phyloP scores from a whole-genome alignment of 2,888 invertebrate species.

The Thalpophila matura region DNA sequence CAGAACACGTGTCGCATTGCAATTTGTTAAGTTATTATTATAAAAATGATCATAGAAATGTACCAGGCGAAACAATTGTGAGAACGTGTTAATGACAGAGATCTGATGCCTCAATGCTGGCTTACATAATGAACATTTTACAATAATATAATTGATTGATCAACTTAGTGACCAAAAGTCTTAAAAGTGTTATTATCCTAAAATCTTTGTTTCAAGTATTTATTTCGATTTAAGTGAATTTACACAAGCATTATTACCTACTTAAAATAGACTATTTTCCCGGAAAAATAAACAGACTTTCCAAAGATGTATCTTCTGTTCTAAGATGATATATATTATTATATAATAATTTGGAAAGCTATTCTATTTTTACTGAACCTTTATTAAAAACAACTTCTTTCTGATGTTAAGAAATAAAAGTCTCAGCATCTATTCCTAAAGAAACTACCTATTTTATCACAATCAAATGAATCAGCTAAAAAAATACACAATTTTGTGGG shows the following conservation, averaged over 20 bases:
- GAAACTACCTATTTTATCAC: constrained; percentile 16
- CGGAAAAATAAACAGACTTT: no score
- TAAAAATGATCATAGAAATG: constrained; percentile 47
- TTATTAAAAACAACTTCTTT: neutral
- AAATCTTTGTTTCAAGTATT: no score
- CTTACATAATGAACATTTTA: constrained; percentile 4
- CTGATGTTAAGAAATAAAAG: neutral
- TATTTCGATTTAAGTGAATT: no score
- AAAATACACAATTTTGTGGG: constrained; percentile 38
- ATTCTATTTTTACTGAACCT: neutral
- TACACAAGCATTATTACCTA: no score
- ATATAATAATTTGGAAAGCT: no score
- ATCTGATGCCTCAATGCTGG: neutral
- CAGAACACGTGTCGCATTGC: constrained; percentile 63
- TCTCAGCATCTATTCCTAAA: neutral
- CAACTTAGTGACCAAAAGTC: no score
- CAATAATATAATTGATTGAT: no score
- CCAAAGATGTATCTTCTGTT: no score
- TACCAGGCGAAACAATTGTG: constrained; percentile 39
- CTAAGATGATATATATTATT: no score
- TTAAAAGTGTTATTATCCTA: no score
- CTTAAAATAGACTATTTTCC: no score
- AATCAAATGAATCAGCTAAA: constrained; percentile 41
- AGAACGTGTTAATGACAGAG: constrained; percentile 23
- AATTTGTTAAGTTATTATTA: constrained; percentile 61